A percentile compares a stretch with the other conserved stretches of the same genome.
Conservation (phyloP, 2,888 invertebrate genomes). For the Megastigmus dorsalis region DNA sequence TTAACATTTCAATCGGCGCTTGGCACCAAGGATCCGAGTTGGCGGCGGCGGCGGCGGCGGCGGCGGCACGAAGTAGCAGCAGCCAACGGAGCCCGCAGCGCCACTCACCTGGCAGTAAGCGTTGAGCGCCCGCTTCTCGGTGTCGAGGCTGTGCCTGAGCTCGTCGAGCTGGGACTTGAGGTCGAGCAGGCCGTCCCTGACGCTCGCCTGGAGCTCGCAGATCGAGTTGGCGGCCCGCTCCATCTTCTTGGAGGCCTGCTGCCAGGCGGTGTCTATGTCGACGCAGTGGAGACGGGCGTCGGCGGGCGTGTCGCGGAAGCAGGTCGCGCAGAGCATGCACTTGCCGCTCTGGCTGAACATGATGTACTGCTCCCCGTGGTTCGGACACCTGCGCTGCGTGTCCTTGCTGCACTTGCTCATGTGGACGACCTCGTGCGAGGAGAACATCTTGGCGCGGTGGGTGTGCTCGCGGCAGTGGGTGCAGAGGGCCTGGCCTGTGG, state of each 20-base stretch:
- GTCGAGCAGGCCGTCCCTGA: conserved; percentile 81
- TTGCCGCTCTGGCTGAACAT: conserved; percentile 84
- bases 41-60: no score
- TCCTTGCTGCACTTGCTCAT: conserved; percentile 83
- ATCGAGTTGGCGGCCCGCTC: conserved; percentile 78
- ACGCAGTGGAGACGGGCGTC: conserved; percentile 82
- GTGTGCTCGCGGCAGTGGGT: conserved; percentile 82
- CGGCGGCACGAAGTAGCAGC: no score
- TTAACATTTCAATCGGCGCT: no score
- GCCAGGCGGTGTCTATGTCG: conserved; percentile 85
- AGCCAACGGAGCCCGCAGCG: no score
- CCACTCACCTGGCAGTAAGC: conserved; percentile 80
- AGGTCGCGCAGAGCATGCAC: conserved; percentile 84
- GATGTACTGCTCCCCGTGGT: conserved; percentile 84
- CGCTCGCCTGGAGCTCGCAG: conserved; percentile 80
- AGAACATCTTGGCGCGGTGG: conserved; percentile 86
- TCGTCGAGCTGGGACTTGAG: conserved; percentile 82
- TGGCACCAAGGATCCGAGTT: no score
- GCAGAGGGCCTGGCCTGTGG: conserved; percentile 84
- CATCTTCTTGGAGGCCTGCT: conserved; percentile 81
- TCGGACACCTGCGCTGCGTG: conserved; percentile 81
- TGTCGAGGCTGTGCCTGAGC: conserved; percentile 79
- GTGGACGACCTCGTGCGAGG: conserved; percentile 82
- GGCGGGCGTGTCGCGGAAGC: conserved; percentile 82
- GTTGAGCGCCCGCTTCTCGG: conserved; percentile 81